phyloP scores from a whole-genome alignment of 2,113 vertebrate genomes.

The Eudorcas thomsonii region DNA sequence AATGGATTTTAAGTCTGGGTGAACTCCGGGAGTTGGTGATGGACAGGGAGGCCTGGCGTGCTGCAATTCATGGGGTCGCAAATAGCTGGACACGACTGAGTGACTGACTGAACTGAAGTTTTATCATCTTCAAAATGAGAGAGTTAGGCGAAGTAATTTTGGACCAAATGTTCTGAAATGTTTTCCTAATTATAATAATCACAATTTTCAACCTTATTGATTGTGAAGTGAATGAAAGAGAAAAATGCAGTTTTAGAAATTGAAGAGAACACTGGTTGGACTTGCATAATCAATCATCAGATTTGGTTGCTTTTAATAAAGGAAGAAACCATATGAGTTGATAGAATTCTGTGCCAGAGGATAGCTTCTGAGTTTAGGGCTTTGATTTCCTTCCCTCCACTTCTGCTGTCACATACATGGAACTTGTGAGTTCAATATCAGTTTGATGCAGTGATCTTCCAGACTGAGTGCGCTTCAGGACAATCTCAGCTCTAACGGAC shows the following conservation, averaged over 20 bases:
- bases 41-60: too few relatives aligned
- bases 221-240: neutral
- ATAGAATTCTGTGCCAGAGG: neutral
- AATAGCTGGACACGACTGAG: rapidly evolving
- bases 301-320: neutral
- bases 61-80: too few relatives aligned
- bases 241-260: neutral
- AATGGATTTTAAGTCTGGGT: rapidly evolving
- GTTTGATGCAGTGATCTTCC: neutral
- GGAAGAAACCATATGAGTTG: neutral
- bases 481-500: neutral
- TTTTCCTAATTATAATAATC: neutral
- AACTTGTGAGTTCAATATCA: neutral
- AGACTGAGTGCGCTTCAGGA: neutral
- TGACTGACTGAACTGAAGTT: neutral
- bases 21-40: rapidly evolving
- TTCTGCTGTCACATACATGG: rapidly evolving
- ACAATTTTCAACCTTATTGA: neutral
- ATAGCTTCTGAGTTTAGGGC: neutral
- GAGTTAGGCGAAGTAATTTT: neutral
- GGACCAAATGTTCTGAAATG: neutral
- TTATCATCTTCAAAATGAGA: neutral
- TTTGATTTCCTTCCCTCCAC: neutral
- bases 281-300: neutral
- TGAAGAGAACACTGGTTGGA: neutral